Evolutionary conservation across 2,113 vertebrate species (phyloP).

Genomic region (Cyprinodon variegatus): DNA sequence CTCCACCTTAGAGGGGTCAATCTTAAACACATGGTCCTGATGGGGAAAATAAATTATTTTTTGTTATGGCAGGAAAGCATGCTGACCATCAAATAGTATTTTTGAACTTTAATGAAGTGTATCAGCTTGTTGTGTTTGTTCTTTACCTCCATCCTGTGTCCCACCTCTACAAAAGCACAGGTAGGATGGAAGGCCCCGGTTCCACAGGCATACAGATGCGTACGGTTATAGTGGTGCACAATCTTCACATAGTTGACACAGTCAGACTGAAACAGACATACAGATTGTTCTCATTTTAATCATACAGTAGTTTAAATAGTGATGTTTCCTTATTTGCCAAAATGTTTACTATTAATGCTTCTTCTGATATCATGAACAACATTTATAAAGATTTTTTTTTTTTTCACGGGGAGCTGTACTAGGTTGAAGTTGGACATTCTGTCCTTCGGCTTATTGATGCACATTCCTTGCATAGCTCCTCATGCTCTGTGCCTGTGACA

Average conservation of each 20-base stretch:
- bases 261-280: constrained; percentile 82
- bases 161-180: constrained; percentile 90
- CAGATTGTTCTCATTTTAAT: constrained; percentile 1
- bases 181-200: constrained; percentile 95
- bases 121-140: background rate
- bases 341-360: background rate
- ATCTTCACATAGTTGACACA: constrained; percentile 98
- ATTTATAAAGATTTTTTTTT: background rate
- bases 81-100: background rate
- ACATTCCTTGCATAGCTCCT: constrained; percentile 68
- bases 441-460: constrained; percentile 36
- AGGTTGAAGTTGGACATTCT: constrained; percentile 2
- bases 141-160: constrained; percentile 88
- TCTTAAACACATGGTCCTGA: constrained; percentile 88
- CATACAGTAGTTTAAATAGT: background rate
- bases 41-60: background rate
- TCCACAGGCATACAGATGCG: constrained; percentile 92
- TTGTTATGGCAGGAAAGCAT: background rate
- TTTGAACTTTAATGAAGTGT: background rate
- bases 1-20: constrained; percentile 81
- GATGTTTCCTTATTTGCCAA: background rate
- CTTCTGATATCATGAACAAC: accelerated
- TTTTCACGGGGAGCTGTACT: background rate
- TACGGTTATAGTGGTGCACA: constrained; percentile 91
- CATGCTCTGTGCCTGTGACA: constrained; percentile 11